Base-by-base conservation (phyloP, 2,888 invertebrate genomes). In the Sinelater perroti region DNA sequence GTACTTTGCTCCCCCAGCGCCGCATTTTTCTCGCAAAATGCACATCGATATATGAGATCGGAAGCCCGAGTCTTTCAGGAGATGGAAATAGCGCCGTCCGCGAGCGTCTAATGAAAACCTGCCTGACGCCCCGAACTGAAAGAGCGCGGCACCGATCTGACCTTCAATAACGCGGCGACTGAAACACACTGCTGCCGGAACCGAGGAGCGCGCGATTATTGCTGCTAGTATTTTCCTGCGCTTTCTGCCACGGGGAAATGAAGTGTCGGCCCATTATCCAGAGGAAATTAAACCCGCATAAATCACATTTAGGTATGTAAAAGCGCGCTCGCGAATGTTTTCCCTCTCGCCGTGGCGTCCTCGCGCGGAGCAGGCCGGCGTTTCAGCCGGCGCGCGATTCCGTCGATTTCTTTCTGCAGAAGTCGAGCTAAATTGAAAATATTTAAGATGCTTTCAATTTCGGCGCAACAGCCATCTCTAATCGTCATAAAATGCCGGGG, bases 271-370 rank as follows among this genome's bases (percentile, higher is more conserved):
- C 64, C 58, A 66, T 66, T 66, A 66, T 66, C 59, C 58, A 63
- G 52, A 66, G 66, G 66, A 66, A 66, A 66, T 66, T 66, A 66
- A 66, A 66, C 61, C 57, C 62, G 58, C 60, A 63, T 63, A 66
- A 66, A 65, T 63, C 62, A 64, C 60, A 58, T 64, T 64, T 62
- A 55, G 55, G 42, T 56, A n/a, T n/a, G n/a, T n/a, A 45, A 60
- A 57, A 56, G 46, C 47, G 47, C 40, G 10, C 33, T 44, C 13
- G 38, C 45, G 50, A 38, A 51, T 60, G 53, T 57, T 64, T 61
- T 46, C 57, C 50, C 58, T 61, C 17, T 46, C 46, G 8, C n/a
- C n/a, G n/a, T n/a, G n/a, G n/a, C n/a, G n/a, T n/a, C n/a, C n/a
- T n/a, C n/a, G n/a, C n/a, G n/a, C n/a, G n/a, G n/a, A n/a, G n/a